These are phyloP conservation scores for Triops longicaudatus DNA, from an alignment of 1,140 invertebrate genomes.

Conservation along the genomic window DNA sequence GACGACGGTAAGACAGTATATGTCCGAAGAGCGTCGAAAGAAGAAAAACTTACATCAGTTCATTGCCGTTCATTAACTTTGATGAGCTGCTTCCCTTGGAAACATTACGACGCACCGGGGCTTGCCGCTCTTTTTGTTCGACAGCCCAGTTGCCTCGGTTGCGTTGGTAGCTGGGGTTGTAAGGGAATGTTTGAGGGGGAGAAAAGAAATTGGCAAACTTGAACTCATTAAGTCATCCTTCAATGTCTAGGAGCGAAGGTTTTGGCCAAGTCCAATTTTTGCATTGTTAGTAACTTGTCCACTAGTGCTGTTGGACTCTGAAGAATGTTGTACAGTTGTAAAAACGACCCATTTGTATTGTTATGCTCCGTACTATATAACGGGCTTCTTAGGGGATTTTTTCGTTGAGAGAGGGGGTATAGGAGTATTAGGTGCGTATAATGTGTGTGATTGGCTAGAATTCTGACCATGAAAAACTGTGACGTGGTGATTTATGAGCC, in stretches of 20 bases:
- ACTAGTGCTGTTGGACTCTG: neutral
- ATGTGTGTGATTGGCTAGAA: slow-evolving; percentile 12
- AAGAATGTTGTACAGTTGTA: neutral
- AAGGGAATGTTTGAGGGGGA: too few species aligned
- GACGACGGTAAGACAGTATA: neutral
- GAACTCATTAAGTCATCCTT: slow-evolving; percentile 8
- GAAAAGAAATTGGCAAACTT: slow-evolving; percentile 2
- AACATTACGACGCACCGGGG: neutral
- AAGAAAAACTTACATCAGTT: neutral
- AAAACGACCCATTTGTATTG: slow-evolving; percentile 8
- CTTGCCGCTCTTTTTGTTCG: neutral
- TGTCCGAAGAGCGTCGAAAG: neutral
- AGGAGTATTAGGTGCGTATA: slow-evolving; percentile 9
- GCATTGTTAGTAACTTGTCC: slow-evolving; percentile 3
- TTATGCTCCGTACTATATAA: neutral
- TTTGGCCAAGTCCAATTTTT: neutral
- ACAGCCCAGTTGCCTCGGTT: neutral
- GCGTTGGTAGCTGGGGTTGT: neutral
- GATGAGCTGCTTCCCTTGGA: neutral
- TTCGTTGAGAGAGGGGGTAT: neutral
- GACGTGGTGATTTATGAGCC: slow-evolving; percentile 11
- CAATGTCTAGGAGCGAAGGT: neutral
- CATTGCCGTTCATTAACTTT: slow-evolving; percentile 4
- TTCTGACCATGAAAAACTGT: slow-evolving; percentile 8
- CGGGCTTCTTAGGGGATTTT: neutral